These are phyloP conservation scores for Abrostola triplasia DNA, from an alignment of 2,888 invertebrate genomes.

Conservation along the genomic window DNA sequence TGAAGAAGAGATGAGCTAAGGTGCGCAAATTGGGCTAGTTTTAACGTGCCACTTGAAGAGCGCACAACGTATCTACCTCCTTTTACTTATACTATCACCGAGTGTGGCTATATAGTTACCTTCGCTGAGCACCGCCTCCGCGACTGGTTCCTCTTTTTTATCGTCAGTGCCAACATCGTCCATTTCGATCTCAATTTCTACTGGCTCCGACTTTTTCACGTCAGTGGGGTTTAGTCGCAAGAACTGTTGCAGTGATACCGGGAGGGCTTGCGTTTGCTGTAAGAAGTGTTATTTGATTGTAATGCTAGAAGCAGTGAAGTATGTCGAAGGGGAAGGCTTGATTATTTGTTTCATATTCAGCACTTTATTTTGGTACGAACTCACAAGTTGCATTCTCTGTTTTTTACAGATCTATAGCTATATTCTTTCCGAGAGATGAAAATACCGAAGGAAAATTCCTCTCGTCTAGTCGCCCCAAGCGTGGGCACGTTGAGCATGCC, in stretches of 20 bases:
- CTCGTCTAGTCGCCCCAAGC: too few species aligned
- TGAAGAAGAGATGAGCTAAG: too few species aligned
- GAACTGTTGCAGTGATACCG: slow-evolving; percentile 82
- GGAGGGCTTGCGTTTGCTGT: slow-evolving; percentile 79
- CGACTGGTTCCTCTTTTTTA: slow-evolving; percentile 63
- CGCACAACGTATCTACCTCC: too few species aligned
- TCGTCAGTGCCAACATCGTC: slow-evolving; percentile 50
- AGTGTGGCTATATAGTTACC: slow-evolving; percentile 55
- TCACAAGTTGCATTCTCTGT: too few species aligned
- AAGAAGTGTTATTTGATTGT: slow-evolving; percentile 27
- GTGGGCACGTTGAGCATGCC: too few species aligned
- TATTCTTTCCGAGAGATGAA: too few species aligned
- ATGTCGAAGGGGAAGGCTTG: too few species aligned
- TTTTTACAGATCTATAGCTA: too few species aligned
- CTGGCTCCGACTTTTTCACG: slow-evolving; percentile 56
- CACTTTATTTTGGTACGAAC: too few species aligned
- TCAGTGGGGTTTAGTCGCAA: slow-evolving; percentile 75
- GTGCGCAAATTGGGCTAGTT: too few species aligned
- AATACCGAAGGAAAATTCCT: too few species aligned
- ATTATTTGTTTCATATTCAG: not conserved
- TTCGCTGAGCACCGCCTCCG: slow-evolving; percentile 72
- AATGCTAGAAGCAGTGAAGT: not conserved
- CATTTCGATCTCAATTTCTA: slow-evolving; percentile 62
- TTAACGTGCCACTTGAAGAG: too few species aligned
- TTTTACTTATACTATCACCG: not conserved